Evolutionary conservation across 2,797 vertebrate species (phyloP), one percentile per base, ranked within the genome.

Genomic region (Anableps anableps): DNA sequence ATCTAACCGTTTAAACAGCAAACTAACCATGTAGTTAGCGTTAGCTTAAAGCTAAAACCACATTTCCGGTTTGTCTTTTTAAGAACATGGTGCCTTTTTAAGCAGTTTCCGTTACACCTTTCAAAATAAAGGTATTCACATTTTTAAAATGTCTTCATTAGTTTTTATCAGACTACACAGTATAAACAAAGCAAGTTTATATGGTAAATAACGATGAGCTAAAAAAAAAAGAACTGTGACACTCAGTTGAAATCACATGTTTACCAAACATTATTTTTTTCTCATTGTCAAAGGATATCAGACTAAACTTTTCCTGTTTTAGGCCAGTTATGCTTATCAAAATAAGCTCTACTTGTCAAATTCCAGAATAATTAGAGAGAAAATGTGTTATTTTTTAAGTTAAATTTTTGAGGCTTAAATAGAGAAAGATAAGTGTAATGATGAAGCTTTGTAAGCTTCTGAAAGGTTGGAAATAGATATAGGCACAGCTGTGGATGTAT

Each of bases 21-120:
- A 53, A 74, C 11, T n/a, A 43, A 45, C 21, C 43, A 58, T 10
- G 68, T 21, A 41, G 43, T 76, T 85, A 73, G 66, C 73, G 26
- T 48, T 80, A 85, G 86, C 88, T 62, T 41, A 0, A 1, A 70
- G 79, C 80, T 72, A 8, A 38, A 58, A 11, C 4, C 0, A 1
- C 0, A 19, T 48, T 88, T 91, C 91, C 91, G 89, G 79, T 79
- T n/a, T 0, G 3, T 38, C 0, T 51, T 80, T 89, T 77, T 81
- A 88, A 2, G 0, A 41, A 19, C 34, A 19, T 26, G 23, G 13
- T 11, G 38, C 17, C 10, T 21, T 73, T 14, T 76, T 6, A 13
- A 38, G 47, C 5, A 3, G 3, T 2, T 79, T 64, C 72, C 76
- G 75, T 62, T 23, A 19, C 0, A 0, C 5, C 19, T 74, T 70